Evolutionary conservation across 2,113 vertebrate species (phyloP), one percentile per base, ranked within the genome.

Genomic region (Leucopsar rothschildi): DNA sequence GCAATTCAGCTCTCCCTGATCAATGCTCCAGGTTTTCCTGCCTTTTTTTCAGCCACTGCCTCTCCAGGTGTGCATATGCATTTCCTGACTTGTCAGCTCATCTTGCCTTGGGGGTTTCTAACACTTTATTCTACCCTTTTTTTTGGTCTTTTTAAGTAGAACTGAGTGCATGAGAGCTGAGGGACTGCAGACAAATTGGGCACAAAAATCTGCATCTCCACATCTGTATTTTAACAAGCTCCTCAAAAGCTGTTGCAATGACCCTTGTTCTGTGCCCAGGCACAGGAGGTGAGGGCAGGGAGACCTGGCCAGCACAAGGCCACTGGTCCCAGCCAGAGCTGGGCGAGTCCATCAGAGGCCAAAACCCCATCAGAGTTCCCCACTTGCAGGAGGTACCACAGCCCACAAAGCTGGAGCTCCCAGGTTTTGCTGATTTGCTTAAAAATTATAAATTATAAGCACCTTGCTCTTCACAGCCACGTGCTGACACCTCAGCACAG

Each of bases 381-480:
- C 3, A 0, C 15, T 12, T 1, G 0, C 42, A 5, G 31, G 39
- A 50, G 61, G 10, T 5, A 5, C 25, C 44, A 25, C 52, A 59
- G 7, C 33, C 33, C 27, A 37, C 15, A n/a, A 7, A 31, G 10
- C 28, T 18, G 15, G 42, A 18, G 29, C 65, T 29, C 44, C 4
- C 28, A 8, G 10, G 15, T 29, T 65, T 65, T 55, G 8, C 31
- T 5, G 0, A 1, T 29, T 64, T 27, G 18, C 35, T 56, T 25
- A 35, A 45, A 66, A 75, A 53, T 6, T 2, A 16, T 24, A 18
- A 60, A 24, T 68, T n/a, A 22, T 52, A 10, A 82, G 47, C 53
- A 29, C 11, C 9, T 47, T 75, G 45, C 47, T 15, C 21, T 35
- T 33, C 1, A 1, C 50, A 31, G 59, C 16, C 6, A 2, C 0